phyloP scores from a whole-genome alignment of 2,797 vertebrate species.

The Carduelis carduelis region DNA sequence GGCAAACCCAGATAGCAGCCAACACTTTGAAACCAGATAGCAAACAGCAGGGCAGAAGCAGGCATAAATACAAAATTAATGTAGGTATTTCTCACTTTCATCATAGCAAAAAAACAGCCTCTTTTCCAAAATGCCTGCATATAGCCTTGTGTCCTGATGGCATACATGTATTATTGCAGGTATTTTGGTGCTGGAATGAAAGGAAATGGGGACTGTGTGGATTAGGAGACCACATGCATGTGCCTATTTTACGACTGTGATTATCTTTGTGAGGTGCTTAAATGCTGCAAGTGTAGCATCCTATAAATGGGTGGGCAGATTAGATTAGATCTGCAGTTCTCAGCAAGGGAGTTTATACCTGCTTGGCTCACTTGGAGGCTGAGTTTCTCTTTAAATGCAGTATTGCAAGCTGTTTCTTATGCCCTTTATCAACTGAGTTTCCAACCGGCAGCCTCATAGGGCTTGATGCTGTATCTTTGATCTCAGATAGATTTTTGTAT shows the following conservation, averaged over 20 bases:
- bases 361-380: conserved; percentile 48
- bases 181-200: conserved; percentile 31
- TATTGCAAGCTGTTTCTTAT: conserved; percentile 18
- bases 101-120: conserved; percentile 15
- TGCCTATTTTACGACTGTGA: conserved; percentile 52
- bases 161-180: background rate
- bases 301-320: conserved; percentile 48
- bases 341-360: conserved; percentile 55
- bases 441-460: conserved; percentile 3
- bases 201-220: conserved; percentile 20
- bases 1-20: background rate
- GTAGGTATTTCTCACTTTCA: conserved; percentile 32
- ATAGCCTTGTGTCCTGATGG: conserved; percentile 5
- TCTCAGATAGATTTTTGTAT: conserved; percentile 35
- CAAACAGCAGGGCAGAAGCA: conserved; percentile 1
- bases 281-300: conserved; percentile 29
- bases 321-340: conserved; percentile 52
- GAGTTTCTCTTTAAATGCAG: conserved; percentile 50
- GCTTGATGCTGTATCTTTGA: conserved; percentile 42
- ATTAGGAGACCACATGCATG: conserved; percentile 55
- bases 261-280: conserved; percentile 62
- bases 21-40: background rate
- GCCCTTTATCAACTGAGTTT: conserved; percentile 35
- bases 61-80: conserved; percentile 34
- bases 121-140: conserved; percentile 16